Conservation (phyloP, 2,888 invertebrate species). For the Osmoderma eremita region DNA sequence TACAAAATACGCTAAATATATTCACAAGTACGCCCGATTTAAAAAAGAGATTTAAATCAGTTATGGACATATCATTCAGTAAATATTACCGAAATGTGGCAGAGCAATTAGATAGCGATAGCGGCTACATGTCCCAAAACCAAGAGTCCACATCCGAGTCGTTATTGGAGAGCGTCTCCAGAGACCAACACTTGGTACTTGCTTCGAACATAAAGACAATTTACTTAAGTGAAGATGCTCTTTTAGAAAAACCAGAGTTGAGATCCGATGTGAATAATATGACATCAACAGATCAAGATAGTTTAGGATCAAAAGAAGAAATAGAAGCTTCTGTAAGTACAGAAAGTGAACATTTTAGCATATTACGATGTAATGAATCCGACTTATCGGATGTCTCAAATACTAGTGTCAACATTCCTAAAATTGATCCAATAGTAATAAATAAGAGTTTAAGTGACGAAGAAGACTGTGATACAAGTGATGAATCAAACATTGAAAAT, state of each 20-base stretch:
- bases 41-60: conserved; percentile 18
- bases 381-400: conserved; percentile 37
- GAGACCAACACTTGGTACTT: conserved; percentile 3
- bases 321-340: conserved; percentile 34
- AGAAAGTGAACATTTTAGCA: conserved; percentile 39
- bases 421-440: conserved; percentile 24
- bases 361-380: conserved; percentile 39
- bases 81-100: conserved; percentile 44
- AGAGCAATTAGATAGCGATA: conserved; percentile 58
- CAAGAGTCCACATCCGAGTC: conserved; percentile 57
- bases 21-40: conserved; percentile 33
- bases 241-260: conserved; percentile 57
- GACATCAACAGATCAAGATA: neutral
- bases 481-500: conserved; percentile 40
- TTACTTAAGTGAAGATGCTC: conserved; percentile 58
- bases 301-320: conserved; percentile 25
- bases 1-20: conserved; percentile 24
- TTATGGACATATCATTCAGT: conserved; percentile 42
- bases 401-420: conserved; percentile 21
- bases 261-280: neutral
- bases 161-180: conserved; percentile 20
- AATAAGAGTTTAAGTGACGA: conserved; percentile 12
- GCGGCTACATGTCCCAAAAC: conserved; percentile 61
- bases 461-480: conserved; percentile 35
- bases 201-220: conserved; percentile 48